phyloP scores from a whole-genome alignment of 1,140 invertebrate species.

The Lamellibrachia luymesi region DNA sequence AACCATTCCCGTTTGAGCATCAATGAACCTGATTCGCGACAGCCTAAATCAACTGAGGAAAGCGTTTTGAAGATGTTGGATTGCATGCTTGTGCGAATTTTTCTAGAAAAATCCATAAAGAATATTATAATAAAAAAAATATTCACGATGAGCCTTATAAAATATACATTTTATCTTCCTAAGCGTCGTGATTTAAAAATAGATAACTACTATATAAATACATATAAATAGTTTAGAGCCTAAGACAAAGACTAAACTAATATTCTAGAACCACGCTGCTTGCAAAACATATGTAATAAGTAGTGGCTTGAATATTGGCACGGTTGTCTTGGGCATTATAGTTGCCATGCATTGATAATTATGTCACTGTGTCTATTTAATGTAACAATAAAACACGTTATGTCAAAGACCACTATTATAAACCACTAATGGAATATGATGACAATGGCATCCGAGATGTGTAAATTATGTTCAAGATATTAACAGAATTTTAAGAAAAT shows the following conservation, averaged over 20 bases:
- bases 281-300: not conserved
- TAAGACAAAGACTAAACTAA: not conserved
- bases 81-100: not conserved
- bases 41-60: too few species aligned
- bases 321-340: not conserved
- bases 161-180: too few species aligned
- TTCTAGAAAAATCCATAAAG: not conserved
- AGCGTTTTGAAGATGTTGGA: not conserved
- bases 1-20: too few species aligned
- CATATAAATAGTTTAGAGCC: too few species aligned
- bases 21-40: too few species aligned
- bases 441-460: not conserved
- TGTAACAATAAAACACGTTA: not conserved
- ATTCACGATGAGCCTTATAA: too few species aligned
- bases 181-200: too few species aligned
- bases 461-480: not conserved
- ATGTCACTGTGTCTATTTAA: not conserved
- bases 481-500: not conserved
- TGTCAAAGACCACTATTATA: not conserved
- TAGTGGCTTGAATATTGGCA: not conserved
- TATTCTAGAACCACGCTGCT: not conserved
- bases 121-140: too few species aligned
- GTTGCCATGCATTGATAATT: too few species aligned
- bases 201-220: too few species aligned
- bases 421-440: not conserved